Evolutionary conservation across 2,797 vertebrate genomes (phyloP).

Genomic region (Typhlichthys subterraneus): DNA sequence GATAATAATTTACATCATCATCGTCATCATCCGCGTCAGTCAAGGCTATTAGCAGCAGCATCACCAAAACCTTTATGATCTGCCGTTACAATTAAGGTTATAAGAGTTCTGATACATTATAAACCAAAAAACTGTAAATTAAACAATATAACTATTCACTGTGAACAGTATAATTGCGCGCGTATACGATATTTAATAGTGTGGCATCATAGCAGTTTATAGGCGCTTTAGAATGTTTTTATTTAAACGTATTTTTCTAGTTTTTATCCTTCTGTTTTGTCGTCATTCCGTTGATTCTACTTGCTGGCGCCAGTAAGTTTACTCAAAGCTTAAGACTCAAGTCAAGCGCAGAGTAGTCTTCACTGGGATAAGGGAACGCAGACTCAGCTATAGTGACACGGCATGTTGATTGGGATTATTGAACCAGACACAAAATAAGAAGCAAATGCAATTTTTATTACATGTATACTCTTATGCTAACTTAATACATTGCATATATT

Average conservation of each 20-base stretch:
- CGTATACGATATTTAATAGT: slow-evolving; percentile 27
- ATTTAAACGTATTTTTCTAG: slow-evolving; percentile 39
- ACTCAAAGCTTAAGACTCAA: slow-evolving; percentile 64
- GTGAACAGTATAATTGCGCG: background rate
- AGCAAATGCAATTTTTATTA: no score
- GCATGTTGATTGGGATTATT: slow-evolving; percentile 6
- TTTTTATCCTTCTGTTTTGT: slow-evolving; percentile 42
- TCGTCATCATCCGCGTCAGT: background rate
- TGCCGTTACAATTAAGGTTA: background rate
- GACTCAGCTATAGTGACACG: slow-evolving; percentile 58
- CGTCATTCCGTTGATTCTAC: slow-evolving; percentile 46
- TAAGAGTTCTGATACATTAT: background rate
- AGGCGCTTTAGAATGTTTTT: background rate
- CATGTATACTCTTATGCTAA: no score
- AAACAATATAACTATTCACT: no score
- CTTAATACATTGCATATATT: no score
- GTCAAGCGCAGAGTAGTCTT: slow-evolving; percentile 16
- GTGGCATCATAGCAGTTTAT: slow-evolving; percentile 17
- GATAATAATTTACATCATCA: background rate
- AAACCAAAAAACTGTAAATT: no score
- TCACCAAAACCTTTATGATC: background rate
- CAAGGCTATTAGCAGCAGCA: background rate
- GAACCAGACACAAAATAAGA: no score
- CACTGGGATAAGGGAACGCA: slow-evolving; percentile 1
- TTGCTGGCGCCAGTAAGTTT: slow-evolving; percentile 70